Base-by-base conservation (phyloP, 1,140 invertebrate genomes). In the Bombus pyrosoma region DNA sequence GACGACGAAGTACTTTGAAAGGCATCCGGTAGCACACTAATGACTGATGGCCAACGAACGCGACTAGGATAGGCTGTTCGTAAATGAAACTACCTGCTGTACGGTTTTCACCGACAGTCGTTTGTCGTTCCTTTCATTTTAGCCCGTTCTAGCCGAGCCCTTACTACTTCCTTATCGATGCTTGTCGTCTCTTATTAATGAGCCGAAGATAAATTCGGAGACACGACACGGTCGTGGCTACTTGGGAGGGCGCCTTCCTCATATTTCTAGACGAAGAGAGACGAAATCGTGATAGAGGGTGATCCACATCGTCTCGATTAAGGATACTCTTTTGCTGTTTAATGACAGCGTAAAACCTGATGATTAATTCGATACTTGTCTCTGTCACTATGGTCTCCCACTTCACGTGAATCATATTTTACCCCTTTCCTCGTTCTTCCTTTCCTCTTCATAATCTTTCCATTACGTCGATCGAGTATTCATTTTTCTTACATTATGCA, bases 131-230 rank as follows among this genome's bases (percentile, higher is more conserved):
- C 79, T 85, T 88, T 88, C 74, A 79, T 86, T 76, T 83, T 73
- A 34, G 69, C 77, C 85, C 76, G 75, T 83, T 68, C 71, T 83
- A 72, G 75, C 25, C 73, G 64, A 69, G 59, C 53, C 76, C 71
- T 88, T 82, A 86, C 59, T 62, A 62, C 73, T 91, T 91, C 85
- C 83, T 88, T 92, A 92, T 92, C 90, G 91, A 89, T 88, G 87
- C 77, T 85, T 87, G 91, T 91, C 91, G 78, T 86, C 85, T 81
- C 81, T 91, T 92, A 93, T 93, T 93, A 93, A 92, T 91, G 91
- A 92, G 81, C 69, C 73, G 62, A 81, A 87, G 90, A 91, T 91
- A 88, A 91, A 91, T 90, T 87, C 86, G 66, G 80, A 85, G 85
- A 92, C 87, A 83, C 89, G 87, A 92, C 86, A 90, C 82, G 72